A percentile compares a stretch with the other conserved stretches of the same genome.
These are phyloP conservation scores for Dicranocentrus wangi DNA, from an alignment of 2,888 invertebrate genomes.

Conservation along the genomic window DNA sequence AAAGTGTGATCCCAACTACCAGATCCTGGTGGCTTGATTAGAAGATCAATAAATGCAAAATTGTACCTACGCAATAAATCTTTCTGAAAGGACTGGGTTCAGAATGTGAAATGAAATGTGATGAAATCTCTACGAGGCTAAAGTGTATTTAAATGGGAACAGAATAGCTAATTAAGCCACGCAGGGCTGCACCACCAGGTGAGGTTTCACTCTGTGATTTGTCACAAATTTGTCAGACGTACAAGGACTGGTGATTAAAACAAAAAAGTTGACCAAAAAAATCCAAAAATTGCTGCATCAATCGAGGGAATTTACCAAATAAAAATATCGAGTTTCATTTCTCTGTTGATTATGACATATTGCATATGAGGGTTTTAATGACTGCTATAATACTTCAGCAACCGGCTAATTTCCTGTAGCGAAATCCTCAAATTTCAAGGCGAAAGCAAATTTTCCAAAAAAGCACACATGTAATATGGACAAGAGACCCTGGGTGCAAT, in stretches of 20 bases:
- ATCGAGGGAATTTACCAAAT: too few species aligned
- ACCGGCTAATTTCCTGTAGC: background rate
- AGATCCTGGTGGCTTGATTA: conserved; percentile 44
- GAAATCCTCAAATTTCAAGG: conserved; percentile 15
- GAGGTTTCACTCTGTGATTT: conserved; percentile 27
- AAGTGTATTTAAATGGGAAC: conserved; percentile 12
- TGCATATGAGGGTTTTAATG: too few species aligned
- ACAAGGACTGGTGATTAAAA: conserved; percentile 25
- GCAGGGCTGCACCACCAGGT: background rate
- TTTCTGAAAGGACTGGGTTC: conserved; percentile 18
- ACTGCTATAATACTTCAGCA: background rate
- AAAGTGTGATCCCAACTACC: conserved; percentile 20
- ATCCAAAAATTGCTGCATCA: background rate
- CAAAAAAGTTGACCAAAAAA: conserved; percentile 9
- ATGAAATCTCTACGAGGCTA: conserved; percentile 41
- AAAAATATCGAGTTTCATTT: background rate
- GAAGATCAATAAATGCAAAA: conserved; percentile 52
- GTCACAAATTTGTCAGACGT: conserved; percentile 59
- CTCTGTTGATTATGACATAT: too few species aligned
- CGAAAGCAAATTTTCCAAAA: conserved; percentile 9
- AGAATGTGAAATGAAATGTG: conserved; percentile 45
- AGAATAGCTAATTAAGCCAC: conserved; percentile 45
- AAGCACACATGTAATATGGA: background rate
- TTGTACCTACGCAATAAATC: conserved; percentile 44
- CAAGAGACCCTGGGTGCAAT: background rate